Conservation (phyloP, 92 coral and sea anemone species). For the Blastomussa wellsi region DNA sequence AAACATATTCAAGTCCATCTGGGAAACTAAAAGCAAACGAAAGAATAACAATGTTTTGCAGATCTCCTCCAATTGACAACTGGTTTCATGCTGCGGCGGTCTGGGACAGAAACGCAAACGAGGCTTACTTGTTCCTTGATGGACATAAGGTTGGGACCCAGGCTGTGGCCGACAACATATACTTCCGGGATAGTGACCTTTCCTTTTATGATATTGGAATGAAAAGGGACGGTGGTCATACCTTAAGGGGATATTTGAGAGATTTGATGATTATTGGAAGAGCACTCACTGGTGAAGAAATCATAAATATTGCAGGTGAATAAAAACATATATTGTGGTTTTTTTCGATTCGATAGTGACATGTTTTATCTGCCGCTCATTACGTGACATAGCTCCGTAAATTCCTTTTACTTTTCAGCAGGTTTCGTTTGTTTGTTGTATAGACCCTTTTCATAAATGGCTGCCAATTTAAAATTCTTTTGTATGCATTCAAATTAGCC, state of each 20-base stretch:
- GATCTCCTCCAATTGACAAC: neutral
- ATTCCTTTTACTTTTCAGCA: too few species aligned
- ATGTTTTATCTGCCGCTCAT: too few species aligned
- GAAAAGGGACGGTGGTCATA: neutral
- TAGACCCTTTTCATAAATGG: too few species aligned
- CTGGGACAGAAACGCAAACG: neutral
- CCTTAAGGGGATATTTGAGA: constrained; percentile 10
- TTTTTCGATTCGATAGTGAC: too few species aligned
- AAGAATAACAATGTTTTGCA: too few species aligned
- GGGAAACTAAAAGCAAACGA: too few species aligned
- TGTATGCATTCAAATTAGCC: too few species aligned
- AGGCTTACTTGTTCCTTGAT: neutral
- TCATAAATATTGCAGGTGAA: neutral
- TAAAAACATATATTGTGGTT: too few species aligned
- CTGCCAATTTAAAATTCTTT: too few species aligned
- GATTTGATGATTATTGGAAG: constrained; percentile 3
- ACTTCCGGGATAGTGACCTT: neutral
- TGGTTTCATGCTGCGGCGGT: constrained; percentile 8
- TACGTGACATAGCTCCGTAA: too few species aligned
- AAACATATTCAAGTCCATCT: too few species aligned
- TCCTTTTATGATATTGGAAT: constrained; percentile 1
- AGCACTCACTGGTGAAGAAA: neutral
- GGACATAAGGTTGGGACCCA: neutral
- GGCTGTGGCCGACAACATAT: neutral
- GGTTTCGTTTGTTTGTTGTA: too few species aligned